Base-by-base conservation (phyloP, 1,140 invertebrate genomes). In the Lutraria rhynchaena region DNA sequence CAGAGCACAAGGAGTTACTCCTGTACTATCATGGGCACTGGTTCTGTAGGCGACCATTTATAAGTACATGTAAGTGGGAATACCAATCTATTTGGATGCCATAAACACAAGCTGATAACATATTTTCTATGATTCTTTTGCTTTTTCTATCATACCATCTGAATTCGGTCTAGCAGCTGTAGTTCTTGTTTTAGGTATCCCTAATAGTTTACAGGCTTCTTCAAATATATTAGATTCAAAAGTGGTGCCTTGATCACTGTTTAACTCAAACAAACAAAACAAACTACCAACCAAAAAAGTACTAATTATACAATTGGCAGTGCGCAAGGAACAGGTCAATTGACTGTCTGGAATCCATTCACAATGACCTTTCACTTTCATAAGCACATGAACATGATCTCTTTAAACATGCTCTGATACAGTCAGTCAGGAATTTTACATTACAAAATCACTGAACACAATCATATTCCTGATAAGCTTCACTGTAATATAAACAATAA, bases 61-160 rank as follows among this genome's bases (percentile, higher is more conserved):
- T 44, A 1, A 83, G 31, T 27, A 71, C 63, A 53, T 63, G 75
- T 41, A 85, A 33, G 31, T 85, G 60, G 17, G 41, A 35, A 57
- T 60, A 73, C 85, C 83, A 86, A 37, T 86, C 61, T 15, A 46
- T 19, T 46, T 73, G 71, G n/a, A 81, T 29, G 24, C 71, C 37
- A 35, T 77, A 13, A 29, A 85, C 65, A 69, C 46, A 76, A 27
- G 58, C 31, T 9, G 17, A 15, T 22, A 87, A 22, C 61, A 80
- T 71, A 35, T 85, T 75, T 33, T 37, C 11, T 29, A 86, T 51
- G 1, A 76, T 82, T 15, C 77, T n/a, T 87, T 87, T 29, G 86
- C 83, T 75, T 85, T 51, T 77, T 89, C 86, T 3, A 83, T 80
- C 33, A 87, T 41, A 22, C 87, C 85, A 71, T 86, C 77, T 15